Conservation (phyloP, 1,140 invertebrate species). For the Bombus pascuorum region DNA sequence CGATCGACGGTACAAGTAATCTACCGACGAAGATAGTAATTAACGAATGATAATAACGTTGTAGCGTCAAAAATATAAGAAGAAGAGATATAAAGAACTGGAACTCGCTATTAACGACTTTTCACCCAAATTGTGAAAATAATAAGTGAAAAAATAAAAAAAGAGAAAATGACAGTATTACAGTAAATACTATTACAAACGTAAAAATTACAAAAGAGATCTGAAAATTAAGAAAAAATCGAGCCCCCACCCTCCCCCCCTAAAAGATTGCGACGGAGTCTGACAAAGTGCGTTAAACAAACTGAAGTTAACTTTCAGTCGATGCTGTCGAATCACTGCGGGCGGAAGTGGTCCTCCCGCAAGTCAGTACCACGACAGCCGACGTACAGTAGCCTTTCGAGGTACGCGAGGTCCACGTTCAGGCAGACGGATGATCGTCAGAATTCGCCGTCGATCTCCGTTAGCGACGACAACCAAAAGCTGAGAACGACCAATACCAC, state of each 20-base stretch:
- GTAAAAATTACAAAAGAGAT: background rate
- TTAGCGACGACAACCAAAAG: slow-evolving; percentile 75
- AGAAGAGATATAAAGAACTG: too few species aligned
- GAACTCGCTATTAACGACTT: too few species aligned
- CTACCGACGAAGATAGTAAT: too few species aligned
- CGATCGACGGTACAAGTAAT: too few species aligned
- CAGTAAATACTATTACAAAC: background rate
- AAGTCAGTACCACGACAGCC: slow-evolving; percentile 63
- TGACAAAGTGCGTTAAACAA: slow-evolving; percentile 7
- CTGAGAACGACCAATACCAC: slow-evolving; percentile 30
- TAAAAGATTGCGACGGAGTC: background rate
- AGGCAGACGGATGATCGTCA: slow-evolving; percentile 44
- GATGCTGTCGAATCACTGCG: slow-evolving; percentile 80
- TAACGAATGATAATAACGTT: too few species aligned
- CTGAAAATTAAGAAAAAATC: background rate
- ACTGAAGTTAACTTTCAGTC: slow-evolving; percentile 67
- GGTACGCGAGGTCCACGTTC: slow-evolving; percentile 65
- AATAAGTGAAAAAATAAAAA: background rate
- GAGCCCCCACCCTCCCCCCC: too few species aligned
- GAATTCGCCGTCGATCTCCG: slow-evolving; percentile 70
- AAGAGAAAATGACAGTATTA: background rate
- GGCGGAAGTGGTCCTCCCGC: slow-evolving; percentile 67
- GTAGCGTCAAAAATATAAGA: too few species aligned
- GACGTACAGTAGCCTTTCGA: slow-evolving; percentile 75
- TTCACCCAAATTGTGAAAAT: background rate